These are phyloP conservation scores for Neodon shergylaensis DNA, from an alignment of 2,113 vertebrate genomes.

Conservation along the genomic window DNA sequence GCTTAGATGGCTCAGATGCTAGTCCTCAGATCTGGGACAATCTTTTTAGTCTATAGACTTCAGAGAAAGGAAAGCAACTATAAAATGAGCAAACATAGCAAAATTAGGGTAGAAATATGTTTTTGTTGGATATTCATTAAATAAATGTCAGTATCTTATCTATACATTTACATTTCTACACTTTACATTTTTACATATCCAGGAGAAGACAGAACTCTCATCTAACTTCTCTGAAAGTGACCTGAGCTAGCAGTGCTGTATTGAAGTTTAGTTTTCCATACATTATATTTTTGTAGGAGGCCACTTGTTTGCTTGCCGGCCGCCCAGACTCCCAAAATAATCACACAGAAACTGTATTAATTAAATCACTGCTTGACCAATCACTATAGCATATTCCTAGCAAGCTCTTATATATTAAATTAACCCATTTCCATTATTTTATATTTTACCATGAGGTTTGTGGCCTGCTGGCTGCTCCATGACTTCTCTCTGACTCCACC, in stretches of 20 bases:
- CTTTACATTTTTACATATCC: no score
- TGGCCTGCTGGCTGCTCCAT: no score
- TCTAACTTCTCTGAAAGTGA: neutral
- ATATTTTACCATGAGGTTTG: no score
- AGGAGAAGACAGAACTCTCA: neutral
- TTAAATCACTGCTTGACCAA: no score
- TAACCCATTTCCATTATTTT: no score
- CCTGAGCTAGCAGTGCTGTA: neutral
- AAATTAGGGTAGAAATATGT: neutral
- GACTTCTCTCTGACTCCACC: no score
- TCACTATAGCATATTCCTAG: no score
- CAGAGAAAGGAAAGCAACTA: neutral
- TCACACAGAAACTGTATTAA: no score
- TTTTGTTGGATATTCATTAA: neutral
- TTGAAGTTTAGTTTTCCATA: neutral
- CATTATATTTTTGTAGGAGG: neutral
- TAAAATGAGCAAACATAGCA: neutral
- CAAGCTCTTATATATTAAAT: no score
- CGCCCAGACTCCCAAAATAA: no score
- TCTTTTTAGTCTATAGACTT: neutral
- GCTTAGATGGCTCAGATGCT: neutral
- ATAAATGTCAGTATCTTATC: neutral
- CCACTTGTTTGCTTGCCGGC: no score
- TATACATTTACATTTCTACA: neutral
- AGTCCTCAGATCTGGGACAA: neutral